These are phyloP conservation scores for Blera fallax DNA, from an alignment of 2,888 invertebrate species.

Conservation along the genomic window DNA sequence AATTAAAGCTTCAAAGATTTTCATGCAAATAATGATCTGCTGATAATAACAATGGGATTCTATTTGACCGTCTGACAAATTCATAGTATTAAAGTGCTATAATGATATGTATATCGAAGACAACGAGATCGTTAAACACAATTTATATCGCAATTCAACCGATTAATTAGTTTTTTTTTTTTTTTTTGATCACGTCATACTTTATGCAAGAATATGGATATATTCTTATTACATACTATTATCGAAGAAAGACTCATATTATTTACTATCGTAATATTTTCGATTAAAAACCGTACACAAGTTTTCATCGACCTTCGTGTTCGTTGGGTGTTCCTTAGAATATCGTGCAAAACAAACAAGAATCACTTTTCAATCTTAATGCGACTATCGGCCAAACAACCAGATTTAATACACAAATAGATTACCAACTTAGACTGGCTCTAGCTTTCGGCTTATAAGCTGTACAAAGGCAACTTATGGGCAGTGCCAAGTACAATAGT, in stretches of 20 bases:
- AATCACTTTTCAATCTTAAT: no score
- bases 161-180: not conserved
- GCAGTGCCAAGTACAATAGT: no score
- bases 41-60: not conserved
- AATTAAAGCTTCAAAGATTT: not conserved
- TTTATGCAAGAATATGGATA: not conserved
- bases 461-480: no score
- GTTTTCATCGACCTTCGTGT: no score
- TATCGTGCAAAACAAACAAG: no score
- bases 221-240: not conserved
- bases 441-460: no score
- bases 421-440: no score
- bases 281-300: no score
- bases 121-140: not conserved
- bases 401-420: no score
- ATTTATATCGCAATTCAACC: not conserved
- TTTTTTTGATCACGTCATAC: not conserved
- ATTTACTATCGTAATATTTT: no score
- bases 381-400: no score
- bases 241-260: not conserved
- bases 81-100: not conserved
- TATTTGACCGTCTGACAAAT: not conserved
- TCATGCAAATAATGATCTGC: not conserved
- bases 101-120: not conserved
- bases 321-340: no score